Base-by-base conservation (phyloP, 2,888 invertebrate species). In the Apoda limacodes region DNA sequence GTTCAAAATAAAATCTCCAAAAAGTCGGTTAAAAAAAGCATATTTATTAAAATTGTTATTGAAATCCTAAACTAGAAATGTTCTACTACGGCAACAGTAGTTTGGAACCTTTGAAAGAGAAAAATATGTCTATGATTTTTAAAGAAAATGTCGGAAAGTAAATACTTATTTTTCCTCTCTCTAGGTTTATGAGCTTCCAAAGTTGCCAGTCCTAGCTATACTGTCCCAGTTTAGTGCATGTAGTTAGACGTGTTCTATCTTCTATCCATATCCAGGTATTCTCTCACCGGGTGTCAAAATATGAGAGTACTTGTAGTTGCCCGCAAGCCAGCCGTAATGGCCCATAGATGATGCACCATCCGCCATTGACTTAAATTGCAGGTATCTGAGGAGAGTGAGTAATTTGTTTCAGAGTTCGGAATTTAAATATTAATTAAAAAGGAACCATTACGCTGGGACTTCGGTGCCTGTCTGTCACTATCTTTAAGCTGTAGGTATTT, bases 301-400 rank as follows among this genome's bases (percentile, higher is more conserved):
- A 7, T 17, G 17, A 22, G 10, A 10, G 34, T 37, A 45, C 9
- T 34, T 44, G 9, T 57, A 36, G 10, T 60, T 40, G 0, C 68
- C 68, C 0, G 46, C 43, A 25, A 72, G 38, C 71, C 71, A 74
- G 0, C 71, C 71, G 29, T 59, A 71, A 35, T 71, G 66, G 0
- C 55, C 58, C 55, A 69, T 50, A 0, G 70, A 55, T 0, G 66
- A 62, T 0, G 54, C 28, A 1, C 48, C 41, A 21, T 68, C 65
- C 0, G 60, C 24, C 11, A 62, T 62, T 1, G 65, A 45, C 0
- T 63, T 52, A 32, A 68, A 70, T 11, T 59, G 52, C 0, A 65
- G 34, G 22, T 56, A 72, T 29, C 71, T 72, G 40, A 0, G 13
- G 37, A 20, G n/a, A n/a, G n/a, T n/a, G n/a, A n/a, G n/a, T n/a